phyloP scores from a whole-genome alignment of 2,888 invertebrate genomes.

The Leptinotarsa peninsularis region DNA sequence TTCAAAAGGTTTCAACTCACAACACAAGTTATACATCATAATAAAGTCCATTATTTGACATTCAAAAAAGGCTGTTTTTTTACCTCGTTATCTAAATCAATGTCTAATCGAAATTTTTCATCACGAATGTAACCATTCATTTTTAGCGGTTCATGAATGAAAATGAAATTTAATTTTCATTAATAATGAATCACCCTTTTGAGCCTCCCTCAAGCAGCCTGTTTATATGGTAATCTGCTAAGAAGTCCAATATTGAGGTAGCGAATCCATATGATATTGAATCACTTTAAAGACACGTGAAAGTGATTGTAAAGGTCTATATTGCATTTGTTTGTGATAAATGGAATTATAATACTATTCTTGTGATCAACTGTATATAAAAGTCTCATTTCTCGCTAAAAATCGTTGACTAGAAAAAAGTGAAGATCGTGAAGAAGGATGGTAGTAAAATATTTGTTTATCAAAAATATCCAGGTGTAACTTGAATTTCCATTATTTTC shows the following conservation, averaged over 20 bases:
- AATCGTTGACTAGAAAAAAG: constrained; percentile 44
- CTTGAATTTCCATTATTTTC: constrained; percentile 13
- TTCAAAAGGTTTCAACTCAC: too few relatives aligned
- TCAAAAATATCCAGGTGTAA: constrained; percentile 38
- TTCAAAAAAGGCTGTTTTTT: too few relatives aligned
- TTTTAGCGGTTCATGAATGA: neutral
- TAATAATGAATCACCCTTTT: constrained; percentile 15
- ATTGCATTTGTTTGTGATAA: constrained; percentile 17
- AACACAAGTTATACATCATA: too few relatives aligned
- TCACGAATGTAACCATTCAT: neutral
- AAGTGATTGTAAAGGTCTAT: neutral
- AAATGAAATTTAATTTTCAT: neutral
- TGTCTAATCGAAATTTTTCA: neutral
- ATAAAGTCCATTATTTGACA: too few relatives aligned
- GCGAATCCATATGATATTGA: neutral
- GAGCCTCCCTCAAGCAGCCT: constrained; percentile 6
- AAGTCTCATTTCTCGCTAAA: constrained; percentile 41
- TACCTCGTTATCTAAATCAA: neutral
- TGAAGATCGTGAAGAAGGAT: constrained; percentile 38
- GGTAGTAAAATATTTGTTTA: constrained; percentile 34
- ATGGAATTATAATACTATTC: constrained; percentile 38
- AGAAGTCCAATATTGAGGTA: constrained; percentile 4
- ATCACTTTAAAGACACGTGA: constrained; percentile 2
- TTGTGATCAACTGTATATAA: constrained; percentile 39
- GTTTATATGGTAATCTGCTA: neutral